Evolutionary conservation across 2,113 vertebrate species (phyloP), one percentile per base, ranked within the genome.

Genomic region (Barbus barbus): DNA sequence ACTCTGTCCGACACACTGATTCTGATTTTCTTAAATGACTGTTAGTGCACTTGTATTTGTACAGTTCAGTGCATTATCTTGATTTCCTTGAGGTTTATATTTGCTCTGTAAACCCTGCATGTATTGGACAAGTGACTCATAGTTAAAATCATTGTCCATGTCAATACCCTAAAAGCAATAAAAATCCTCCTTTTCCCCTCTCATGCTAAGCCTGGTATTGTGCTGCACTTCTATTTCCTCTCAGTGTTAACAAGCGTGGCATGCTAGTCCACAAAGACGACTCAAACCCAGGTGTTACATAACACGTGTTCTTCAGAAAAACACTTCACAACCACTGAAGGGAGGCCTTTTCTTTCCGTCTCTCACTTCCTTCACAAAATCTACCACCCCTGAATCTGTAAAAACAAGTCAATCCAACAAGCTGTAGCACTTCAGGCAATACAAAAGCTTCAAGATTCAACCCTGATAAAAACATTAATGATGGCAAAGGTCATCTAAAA

Each of bases 211-310:
- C 79, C 83, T 83, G 46, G 20, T 28, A 79, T 86, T 86, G 69
- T 74, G 79, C 67, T 82, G 58, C 26, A 51, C 73, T 84, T 83
- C 78, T 87, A 56, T 69, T 88, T 84, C 83, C 79, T 75, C 76
- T 61, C 6, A 33, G 14, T 12, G 41, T 36, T 63, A 85, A 84
- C 75, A 84, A 83, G 36, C 22, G 5, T 46, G 67, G 33, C 67
- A 69, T 65, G 60, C 44, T 65, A n/a, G n/a, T 46, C 38, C 65
- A n/a, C 75, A 56, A 46, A 81, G 44, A 41, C 5, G 31, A 65
- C 63, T 67, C 56, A 75, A 82, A 75, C 60, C 83, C 78, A 85
- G 85, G 81, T 88, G 84, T 82, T 83, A 74, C 69, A 83, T 61
- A 86, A 87, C 48, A 53, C 31, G 51, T 63, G 48, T 77, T 78